A percentile compares a stretch with the other conserved stretches of the same genome.
phyloP scores from a whole-genome alignment of 1,140 invertebrate genomes.

The Bradysia coprophila region DNA sequence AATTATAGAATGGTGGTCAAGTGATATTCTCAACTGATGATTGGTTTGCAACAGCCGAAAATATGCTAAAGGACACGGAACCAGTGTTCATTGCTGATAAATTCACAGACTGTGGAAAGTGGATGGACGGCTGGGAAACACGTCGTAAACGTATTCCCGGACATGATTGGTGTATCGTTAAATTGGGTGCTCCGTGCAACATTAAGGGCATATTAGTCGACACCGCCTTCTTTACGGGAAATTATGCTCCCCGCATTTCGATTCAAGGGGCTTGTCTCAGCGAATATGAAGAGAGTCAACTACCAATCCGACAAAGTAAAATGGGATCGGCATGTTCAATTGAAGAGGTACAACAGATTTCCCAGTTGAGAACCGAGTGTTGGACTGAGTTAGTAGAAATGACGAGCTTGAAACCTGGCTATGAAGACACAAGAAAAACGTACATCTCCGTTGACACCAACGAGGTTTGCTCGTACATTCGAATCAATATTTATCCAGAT shows the following conservation, averaged over 20 bases:
- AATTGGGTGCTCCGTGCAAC: conserved; percentile 32
- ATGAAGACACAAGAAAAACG: conserved; percentile 35
- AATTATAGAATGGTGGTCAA: conserved; percentile 32
- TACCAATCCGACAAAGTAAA: conserved; percentile 24
- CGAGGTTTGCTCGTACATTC: conserved; percentile 32
- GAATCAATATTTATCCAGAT: conserved; percentile 45
- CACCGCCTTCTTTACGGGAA: conserved; percentile 47
- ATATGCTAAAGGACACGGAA: conserved; percentile 33
- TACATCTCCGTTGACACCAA: conserved; percentile 26
- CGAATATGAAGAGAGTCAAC: conserved; percentile 23
- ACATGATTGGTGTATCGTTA: conserved; percentile 46
- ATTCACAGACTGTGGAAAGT: conserved; percentile 44
- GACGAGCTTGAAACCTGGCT: conserved; percentile 32
- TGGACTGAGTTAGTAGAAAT: conserved; percentile 38
- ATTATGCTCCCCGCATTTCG: conserved; percentile 41
- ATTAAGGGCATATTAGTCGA: conserved; percentile 38
- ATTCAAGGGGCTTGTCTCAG: conserved; percentile 36
- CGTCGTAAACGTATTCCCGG: conserved; percentile 37
- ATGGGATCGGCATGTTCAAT: conserved; percentile 31
- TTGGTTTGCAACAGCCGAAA: conserved; percentile 46
- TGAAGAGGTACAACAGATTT: conserved; percentile 26
- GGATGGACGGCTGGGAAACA: conserved; percentile 58
- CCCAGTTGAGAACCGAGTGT: conserved; percentile 28
- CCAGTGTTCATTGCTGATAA: conserved; percentile 35
- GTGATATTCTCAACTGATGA: conserved; percentile 46